A percentile compares a stretch with the other conserved stretches of the same genome.
phyloP scores from a whole-genome alignment of 53 echinoderm and acorn worm species.

The Astropecten irregularis region DNA sequence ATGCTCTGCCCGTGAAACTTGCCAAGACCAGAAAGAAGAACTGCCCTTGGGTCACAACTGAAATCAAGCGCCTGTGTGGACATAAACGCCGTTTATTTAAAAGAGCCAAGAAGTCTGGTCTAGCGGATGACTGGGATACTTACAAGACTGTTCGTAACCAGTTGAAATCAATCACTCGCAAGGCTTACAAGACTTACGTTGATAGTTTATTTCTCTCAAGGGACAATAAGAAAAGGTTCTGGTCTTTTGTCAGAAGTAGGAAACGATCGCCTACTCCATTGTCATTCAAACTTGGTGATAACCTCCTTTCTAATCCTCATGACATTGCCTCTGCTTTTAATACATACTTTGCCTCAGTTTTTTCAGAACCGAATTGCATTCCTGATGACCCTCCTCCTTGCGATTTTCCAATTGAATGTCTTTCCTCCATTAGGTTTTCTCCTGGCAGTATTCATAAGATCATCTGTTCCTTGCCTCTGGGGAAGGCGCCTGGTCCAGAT shows the following conservation, averaged over 20 bases:
- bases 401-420: neutral
- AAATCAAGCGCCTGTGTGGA: constrained; percentile 7
- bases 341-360: constrained; percentile 23
- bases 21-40: constrained; percentile 4
- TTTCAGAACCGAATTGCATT: neutral
- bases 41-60: constrained; percentile 28
- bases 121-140: neutral
- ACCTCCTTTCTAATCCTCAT: neutral
- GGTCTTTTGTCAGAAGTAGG: neutral
- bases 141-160: constrained; percentile 2
- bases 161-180: neutral
- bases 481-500: constrained; percentile 10
- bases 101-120: neutral
- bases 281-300: constrained; percentile 4
- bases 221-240: constrained; percentile 30
- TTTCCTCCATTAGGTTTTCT: neutral
- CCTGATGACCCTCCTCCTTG: neutral
- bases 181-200: neutral
- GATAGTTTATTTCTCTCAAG: constrained; percentile 7
- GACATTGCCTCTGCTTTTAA: constrained; percentile 34
- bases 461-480: constrained; percentile 3
- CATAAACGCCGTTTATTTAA: constrained; percentile 1
- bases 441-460: neutral
- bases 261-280: neutral
- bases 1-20: neutral